A percentile compares a stretch with the other conserved stretches of the same genome.
phyloP scores from a whole-genome alignment of 2,113 vertebrate species.

The Thinocorus orbignyianus region DNA sequence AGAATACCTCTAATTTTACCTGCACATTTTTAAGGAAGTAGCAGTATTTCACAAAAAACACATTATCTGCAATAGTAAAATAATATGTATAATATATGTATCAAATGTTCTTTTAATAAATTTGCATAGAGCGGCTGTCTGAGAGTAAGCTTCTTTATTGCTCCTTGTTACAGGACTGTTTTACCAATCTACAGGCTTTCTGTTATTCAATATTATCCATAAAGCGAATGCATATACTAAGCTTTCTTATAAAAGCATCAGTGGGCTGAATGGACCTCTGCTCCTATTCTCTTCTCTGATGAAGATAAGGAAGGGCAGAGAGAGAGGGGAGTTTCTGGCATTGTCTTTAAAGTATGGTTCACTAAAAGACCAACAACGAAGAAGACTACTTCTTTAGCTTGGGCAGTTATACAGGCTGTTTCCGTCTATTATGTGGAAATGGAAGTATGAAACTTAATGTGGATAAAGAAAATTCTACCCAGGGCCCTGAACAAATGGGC shows the following conservation, averaged over 20 bases:
- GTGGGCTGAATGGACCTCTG: not conserved
- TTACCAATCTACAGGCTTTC: not conserved
- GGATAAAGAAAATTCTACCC: not conserved
- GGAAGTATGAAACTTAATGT: not conserved
- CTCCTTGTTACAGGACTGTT: not conserved
- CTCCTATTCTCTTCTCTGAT: not conserved
- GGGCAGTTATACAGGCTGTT: not conserved
- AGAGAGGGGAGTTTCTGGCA: not conserved
- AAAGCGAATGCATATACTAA: not conserved
- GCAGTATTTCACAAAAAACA: not conserved
- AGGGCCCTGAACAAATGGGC: not conserved
- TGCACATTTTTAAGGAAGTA: not conserved
- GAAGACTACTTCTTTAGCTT: not conserved
- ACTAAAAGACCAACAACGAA: not conserved
- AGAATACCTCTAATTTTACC: not conserved
- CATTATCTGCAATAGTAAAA: not conserved
- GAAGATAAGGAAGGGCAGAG: not conserved
- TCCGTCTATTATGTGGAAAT: not conserved
- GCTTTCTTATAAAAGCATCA: not conserved
- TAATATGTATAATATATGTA: not conserved
- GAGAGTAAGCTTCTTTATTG: not conserved
- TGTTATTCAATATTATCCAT: not conserved
- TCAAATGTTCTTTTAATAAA: not conserved
- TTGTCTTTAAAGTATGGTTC: not conserved
- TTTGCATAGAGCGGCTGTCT: not conserved